Evolutionary conservation across 2,797 vertebrate genomes (phyloP).

Genomic region (Anisognathus igniventris): DNA sequence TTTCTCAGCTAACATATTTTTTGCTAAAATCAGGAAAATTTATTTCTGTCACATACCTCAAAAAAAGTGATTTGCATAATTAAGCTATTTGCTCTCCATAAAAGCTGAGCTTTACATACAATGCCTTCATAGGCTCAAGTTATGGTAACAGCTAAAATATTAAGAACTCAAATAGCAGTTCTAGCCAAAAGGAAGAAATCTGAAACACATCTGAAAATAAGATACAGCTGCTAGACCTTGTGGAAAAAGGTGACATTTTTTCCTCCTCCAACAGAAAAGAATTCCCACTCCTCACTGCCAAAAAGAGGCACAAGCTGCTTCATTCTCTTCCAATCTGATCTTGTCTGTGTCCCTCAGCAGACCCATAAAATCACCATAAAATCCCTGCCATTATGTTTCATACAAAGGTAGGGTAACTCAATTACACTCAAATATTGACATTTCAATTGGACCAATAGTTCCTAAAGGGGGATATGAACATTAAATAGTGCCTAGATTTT

Average conservation of each 20-base stretch:
- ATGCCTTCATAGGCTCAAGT: background rate
- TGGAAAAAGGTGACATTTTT: background rate
- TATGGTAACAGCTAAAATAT: background rate
- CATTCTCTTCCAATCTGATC: background rate
- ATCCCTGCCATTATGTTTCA: background rate
- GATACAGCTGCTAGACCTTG: background rate
- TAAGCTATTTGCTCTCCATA: background rate
- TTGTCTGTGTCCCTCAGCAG: background rate
- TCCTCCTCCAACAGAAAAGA: background rate
- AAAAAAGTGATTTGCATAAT: background rate
- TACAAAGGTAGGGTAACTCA: fast-evolving
- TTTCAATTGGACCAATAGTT: background rate
- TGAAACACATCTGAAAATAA: background rate
- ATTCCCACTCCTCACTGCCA: background rate
- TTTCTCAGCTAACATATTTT: background rate
- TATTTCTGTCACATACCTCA: background rate
- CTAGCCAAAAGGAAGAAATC: background rate
- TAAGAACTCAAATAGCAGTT: background rate
- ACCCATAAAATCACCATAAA: background rate
- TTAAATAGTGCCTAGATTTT: background rate
- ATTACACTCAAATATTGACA: background rate
- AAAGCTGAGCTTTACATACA: background rate
- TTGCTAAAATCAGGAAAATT: background rate
- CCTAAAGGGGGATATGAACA: background rate
- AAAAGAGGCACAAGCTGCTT: background rate